Evolutionary conservation across 2,888 invertebrate genomes (phyloP).

Genomic region (Noctua janthe): DNA sequence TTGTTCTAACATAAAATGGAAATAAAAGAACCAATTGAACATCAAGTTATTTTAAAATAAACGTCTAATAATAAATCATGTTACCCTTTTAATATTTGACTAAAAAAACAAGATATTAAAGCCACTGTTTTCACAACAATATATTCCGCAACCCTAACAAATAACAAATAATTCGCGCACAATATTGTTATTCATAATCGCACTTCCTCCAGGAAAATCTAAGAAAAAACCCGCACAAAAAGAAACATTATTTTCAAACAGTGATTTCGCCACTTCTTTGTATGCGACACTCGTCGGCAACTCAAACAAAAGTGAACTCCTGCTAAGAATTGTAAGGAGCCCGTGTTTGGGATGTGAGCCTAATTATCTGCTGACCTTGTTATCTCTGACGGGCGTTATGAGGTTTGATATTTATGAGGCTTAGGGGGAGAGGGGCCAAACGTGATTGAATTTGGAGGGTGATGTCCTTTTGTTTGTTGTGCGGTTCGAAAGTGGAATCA

Average conservation of each 20-base stretch:
- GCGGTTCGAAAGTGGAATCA: not conserved
- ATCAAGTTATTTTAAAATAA: not conserved
- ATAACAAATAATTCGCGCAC: constrained; percentile 22
- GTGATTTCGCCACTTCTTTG: constrained; percentile 62
- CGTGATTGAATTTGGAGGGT: constrained; percentile 36
- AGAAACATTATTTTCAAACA: constrained; percentile 60
- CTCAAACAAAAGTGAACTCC: constrained; percentile 64
- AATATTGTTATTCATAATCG: constrained; percentile 53
- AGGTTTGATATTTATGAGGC: constrained; percentile 52
- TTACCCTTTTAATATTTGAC: not conserved
- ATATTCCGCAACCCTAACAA: not conserved
- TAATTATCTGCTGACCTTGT: constrained; percentile 59
- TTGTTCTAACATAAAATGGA: not conserved
- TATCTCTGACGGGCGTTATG: constrained; percentile 48
- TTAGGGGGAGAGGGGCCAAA: not conserved
- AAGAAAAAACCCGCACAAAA: constrained; percentile 31
- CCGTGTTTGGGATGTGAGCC: constrained; percentile 31
- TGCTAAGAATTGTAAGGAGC: constrained; percentile 60
- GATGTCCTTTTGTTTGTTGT: constrained; percentile 22
- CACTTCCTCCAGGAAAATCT: constrained; percentile 27
- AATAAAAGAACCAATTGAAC: not conserved
- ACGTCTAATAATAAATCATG: not conserved
- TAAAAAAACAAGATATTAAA: not conserved
- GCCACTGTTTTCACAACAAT: not conserved
- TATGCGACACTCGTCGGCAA: constrained; percentile 62